A percentile compares a stretch with the other conserved stretches of the same genome.
Evolutionary conservation across 2,113 vertebrate species (phyloP).

Genomic region (Eleginops maclovinus): DNA sequence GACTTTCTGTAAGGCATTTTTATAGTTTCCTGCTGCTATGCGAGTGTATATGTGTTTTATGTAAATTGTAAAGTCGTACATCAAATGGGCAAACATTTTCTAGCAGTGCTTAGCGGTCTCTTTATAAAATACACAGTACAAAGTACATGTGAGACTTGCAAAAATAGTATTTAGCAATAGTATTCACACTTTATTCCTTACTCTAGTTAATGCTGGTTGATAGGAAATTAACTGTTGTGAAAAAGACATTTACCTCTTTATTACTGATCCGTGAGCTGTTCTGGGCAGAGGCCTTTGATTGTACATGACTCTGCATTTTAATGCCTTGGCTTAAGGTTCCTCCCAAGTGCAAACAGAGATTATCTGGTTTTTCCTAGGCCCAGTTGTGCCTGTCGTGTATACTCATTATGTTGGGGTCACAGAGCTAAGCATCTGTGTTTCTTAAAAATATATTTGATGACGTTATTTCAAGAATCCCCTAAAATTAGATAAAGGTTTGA

Average conservation of each 20-base stretch:
- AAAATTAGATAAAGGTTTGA: background rate
- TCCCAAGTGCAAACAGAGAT: slow-evolving; percentile 63
- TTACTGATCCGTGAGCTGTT: slow-evolving; percentile 66
- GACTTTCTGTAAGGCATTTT: slow-evolving; percentile 43
- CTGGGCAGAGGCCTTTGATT: slow-evolving; percentile 68
- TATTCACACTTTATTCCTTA: slow-evolving; percentile 75
- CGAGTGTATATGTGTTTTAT: slow-evolving; percentile 41
- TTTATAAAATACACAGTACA: slow-evolving; percentile 60
- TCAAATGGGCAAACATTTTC: slow-evolving; percentile 53
- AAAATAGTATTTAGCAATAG: slow-evolving; percentile 82
- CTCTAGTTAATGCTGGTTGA: slow-evolving; percentile 69
- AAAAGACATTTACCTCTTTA: slow-evolving; percentile 79
- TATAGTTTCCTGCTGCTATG: slow-evolving; percentile 60
- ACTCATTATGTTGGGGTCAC: slow-evolving; percentile 12
- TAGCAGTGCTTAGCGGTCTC: slow-evolving; percentile 66
- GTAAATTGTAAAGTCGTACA: slow-evolving; percentile 54
- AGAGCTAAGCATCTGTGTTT: background rate
- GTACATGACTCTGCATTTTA: slow-evolving; percentile 64
- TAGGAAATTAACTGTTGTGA: slow-evolving; percentile 75
- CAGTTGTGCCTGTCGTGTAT: slow-evolving; percentile 37
- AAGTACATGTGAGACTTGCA: slow-evolving; percentile 65
- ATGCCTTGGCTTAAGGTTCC: slow-evolving; percentile 62
- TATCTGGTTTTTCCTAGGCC: slow-evolving; percentile 38
- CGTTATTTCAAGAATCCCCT: background rate
- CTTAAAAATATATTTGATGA: background rate